Conservation (phyloP, 2,113 vertebrate genomes). For the Saguinus midas region DNA sequence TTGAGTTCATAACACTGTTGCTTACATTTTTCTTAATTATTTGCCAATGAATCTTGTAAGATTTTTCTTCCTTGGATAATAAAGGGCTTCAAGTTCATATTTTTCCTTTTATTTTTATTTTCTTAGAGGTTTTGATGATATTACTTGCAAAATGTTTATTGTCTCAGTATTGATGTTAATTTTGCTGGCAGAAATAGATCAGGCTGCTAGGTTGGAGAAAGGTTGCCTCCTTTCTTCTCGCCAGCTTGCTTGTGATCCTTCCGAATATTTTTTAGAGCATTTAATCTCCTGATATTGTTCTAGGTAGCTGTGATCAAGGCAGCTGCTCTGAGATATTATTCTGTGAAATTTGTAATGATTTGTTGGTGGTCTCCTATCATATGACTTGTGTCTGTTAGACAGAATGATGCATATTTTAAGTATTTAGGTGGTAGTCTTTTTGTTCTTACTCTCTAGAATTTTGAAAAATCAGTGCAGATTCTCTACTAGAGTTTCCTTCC, state of each 20-base stretch:
- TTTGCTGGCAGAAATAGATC: not conserved
- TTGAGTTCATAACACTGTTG: not conserved
- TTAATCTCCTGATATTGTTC: not conserved
- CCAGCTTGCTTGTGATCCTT: not conserved
- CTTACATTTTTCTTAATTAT: slow-evolving; percentile 23
- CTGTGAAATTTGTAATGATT: not conserved
- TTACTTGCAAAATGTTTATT: not conserved
- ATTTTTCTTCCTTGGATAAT: not conserved
- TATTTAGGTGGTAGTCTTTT: not conserved
- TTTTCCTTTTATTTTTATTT: slow-evolving; percentile 25
- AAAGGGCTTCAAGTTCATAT: not conserved
- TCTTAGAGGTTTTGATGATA: not conserved
- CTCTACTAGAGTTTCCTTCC: not conserved
- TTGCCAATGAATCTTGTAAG: not conserved
- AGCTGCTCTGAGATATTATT: not conserved
- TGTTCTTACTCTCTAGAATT: not conserved
- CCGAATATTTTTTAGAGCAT: not conserved
- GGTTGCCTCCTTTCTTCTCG: not conserved
- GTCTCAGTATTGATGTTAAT: not conserved
- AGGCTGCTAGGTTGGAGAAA: not conserved
- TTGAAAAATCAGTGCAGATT: not conserved
- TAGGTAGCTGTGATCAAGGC: not conserved
- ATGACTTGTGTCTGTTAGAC: not conserved
- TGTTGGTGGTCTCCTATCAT: not conserved
- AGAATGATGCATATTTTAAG: not conserved